Conservation (phyloP, 2,797 vertebrate genomes). For the Chromobotia macracanthus region DNA sequence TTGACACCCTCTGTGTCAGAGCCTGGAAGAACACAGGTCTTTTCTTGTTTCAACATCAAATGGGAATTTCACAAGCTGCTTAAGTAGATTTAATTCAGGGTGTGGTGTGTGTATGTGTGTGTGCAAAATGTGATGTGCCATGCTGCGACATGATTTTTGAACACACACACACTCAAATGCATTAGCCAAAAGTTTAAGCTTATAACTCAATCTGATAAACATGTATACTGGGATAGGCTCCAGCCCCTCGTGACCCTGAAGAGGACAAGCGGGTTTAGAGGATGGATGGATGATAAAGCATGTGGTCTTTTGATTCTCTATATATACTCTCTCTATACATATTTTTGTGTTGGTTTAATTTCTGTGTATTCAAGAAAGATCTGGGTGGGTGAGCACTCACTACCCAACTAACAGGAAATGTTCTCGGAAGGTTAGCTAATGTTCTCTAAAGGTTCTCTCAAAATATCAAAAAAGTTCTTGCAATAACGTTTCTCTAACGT, state of each 20-base stretch:
- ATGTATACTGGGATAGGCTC: too few relatives aligned
- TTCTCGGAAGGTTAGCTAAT: too few relatives aligned
- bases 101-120: constrained; percentile 13
- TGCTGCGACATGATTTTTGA: constrained; percentile 42
- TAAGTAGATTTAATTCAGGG: constrained; percentile 31
- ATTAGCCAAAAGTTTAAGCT: not conserved
- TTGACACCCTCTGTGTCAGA: constrained; percentile 29
- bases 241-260: too few relatives aligned
- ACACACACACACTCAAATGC: constrained; percentile 18
- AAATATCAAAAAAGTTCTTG: too few relatives aligned
- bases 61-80: constrained; percentile 19
- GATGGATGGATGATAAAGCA: too few relatives aligned
- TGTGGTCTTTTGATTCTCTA: too few relatives aligned
- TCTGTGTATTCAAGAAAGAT: not conserved
- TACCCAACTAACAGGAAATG: too few relatives aligned
- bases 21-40: constrained; percentile 26
- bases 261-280: too few relatives aligned
- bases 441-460: too few relatives aligned
- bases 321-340: too few relatives aligned
- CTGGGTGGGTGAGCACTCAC: not conserved
- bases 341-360: not conserved
- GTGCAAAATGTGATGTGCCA: constrained; percentile 12
- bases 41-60: constrained; percentile 45
- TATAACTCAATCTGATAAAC: not conserved
- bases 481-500: too few relatives aligned